Base-by-base conservation (phyloP, 1,140 invertebrate genomes). In the Drosophila saltans region DNA sequence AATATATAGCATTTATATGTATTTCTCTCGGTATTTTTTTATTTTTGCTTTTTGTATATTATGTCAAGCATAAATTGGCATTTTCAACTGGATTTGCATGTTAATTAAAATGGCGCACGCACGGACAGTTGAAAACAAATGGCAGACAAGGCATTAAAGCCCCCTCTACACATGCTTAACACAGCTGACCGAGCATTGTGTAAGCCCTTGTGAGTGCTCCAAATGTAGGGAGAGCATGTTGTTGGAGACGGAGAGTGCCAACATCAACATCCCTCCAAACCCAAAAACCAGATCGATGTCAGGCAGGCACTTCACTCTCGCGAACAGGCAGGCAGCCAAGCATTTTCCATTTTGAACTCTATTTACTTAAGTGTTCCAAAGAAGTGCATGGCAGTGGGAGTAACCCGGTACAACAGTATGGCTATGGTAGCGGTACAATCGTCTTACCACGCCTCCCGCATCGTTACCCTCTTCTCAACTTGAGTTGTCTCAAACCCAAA, bases 1-100 rank as follows among this genome's bases (percentile, higher is more conserved):
- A 16, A 16, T 48, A 48, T 48, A 21, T 48, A 48, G 3, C 33
- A 36, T 36, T 36, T 48, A 2, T 45, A 48, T 52, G 21, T 52
- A 26, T 26, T 26, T 26, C 45, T 26, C 45, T 66, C 55, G 41
- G 26, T 66, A 26, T 67, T 63, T 64, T 68, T 78, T 78, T 71
- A 65, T 70, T 72, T 69, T 59, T 75, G 56, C 75, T 72, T 79
- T 80, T 68, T 75, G 64, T 81, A 81, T 88, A 86, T 86, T 80
- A 88, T 88, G 84, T 80, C 83, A 89, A 84, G 84, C 83, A 89
- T 84, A 89, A 88, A 88, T 90, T 88, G 84, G 84, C 85, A 88
- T 89, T 88, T 78, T 88, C 84, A 84, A 88, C 84, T 88, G 84
- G 84, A 88, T 88, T 88, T 88, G 84, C 84, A 88, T 88, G 84